Evolutionary conservation across 2,888 invertebrate genomes (phyloP).

Genomic region (Ariolimax columbianus): DNA sequence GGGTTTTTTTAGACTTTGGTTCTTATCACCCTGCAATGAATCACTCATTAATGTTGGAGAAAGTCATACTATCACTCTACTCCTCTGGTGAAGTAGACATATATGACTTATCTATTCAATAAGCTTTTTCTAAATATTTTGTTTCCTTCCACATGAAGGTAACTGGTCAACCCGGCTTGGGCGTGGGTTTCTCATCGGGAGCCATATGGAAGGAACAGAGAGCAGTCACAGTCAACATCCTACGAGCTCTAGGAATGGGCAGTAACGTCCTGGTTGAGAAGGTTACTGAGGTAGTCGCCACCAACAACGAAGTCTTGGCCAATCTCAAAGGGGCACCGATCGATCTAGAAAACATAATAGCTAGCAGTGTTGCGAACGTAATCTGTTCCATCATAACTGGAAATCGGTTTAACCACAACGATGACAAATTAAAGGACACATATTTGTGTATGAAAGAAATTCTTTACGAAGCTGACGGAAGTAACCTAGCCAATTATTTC

Average conservation of each 20-base stretch:
- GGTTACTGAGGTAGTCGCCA: background rate
- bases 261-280: background rate
- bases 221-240: background rate
- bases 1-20: too few species aligned
- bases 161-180: background rate
- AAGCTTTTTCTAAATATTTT: too few species aligned
- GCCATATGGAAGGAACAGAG: background rate
- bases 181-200: background rate
- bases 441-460: background rate
- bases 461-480: background rate
- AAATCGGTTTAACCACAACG: background rate
- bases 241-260: background rate
- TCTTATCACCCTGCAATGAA: too few species aligned
- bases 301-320: background rate
- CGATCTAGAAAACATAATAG: background rate
- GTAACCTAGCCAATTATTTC: background rate
- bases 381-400: slow-evolving; percentile 16
- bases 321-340: background rate
- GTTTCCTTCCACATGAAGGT: too few species aligned
- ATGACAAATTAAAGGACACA: background rate
- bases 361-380: background rate
- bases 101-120: too few species aligned
- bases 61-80: too few species aligned
- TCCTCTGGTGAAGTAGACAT: too few species aligned
- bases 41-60: too few species aligned